Conservation (phyloP, 2,113 vertebrate genomes). For the Notiomystis cincta region DNA sequence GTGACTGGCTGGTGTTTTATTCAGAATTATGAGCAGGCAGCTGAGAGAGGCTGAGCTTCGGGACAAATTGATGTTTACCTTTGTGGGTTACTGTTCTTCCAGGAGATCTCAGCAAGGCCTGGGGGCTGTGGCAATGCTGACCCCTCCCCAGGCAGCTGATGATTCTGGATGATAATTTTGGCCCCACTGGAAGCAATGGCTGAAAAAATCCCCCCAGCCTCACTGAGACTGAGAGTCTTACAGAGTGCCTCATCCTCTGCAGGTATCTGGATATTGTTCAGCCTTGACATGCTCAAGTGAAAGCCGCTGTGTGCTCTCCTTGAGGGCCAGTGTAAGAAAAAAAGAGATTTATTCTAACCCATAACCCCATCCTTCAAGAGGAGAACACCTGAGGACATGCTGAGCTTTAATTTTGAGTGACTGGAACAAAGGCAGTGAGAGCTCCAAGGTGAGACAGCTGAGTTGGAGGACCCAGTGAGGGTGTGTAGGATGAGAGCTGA, state of each 20-base stretch:
- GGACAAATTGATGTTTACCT: not conserved
- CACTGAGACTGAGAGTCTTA: no score
- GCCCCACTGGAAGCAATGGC: rapidly evolving
- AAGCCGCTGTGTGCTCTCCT: not conserved
- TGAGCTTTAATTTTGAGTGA: not conserved
- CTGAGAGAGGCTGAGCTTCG: not conserved
- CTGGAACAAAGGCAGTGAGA: not conserved
- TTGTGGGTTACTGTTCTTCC: not conserved
- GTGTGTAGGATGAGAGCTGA: not conserved
- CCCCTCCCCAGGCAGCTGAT: not conserved
- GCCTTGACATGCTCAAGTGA: not conserved
- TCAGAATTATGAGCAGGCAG: not conserved
- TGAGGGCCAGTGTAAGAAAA: not conserved
- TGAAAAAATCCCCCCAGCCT: not conserved
- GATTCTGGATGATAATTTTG: not conserved
- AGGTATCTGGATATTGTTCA: not conserved
- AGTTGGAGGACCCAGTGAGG: not conserved
- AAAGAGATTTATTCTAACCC: rapidly evolving
- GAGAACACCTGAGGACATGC: not conserved
- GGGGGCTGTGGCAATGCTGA: not conserved
- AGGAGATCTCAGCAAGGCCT: not conserved
- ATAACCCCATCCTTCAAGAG: rapidly evolving
- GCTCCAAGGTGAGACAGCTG: not conserved
- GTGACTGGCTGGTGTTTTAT: not conserved
- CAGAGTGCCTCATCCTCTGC: rapidly evolving